Percentiles rank a stretch among this genome's conserved stretches.
phyloP scores from a whole-genome alignment of 2,113 vertebrate genomes.

The Caretta caretta region DNA sequence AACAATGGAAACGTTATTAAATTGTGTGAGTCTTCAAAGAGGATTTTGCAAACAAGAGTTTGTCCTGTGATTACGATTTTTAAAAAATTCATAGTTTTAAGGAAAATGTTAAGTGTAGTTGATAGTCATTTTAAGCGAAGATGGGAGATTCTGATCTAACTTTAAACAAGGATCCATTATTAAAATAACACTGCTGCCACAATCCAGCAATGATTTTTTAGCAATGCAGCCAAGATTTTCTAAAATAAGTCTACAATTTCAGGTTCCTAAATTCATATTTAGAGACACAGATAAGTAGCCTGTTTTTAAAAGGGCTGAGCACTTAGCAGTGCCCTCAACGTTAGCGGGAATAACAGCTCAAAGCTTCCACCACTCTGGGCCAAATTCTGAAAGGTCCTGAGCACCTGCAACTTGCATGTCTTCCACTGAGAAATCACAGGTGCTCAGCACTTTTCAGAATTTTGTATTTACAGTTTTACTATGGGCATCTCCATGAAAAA shows the following conservation, averaged over 20 bases:
- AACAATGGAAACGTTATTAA: neutral
- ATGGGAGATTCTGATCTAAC: neutral
- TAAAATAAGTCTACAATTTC: neutral
- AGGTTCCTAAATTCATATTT: neutral
- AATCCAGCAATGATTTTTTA: neutral
- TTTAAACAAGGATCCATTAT: neutral
- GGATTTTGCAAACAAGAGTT: neutral
- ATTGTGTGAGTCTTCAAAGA: neutral
- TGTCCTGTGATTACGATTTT: neutral
- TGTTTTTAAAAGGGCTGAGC: neutral
- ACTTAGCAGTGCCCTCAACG: neutral
- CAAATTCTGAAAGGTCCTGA: neutral
- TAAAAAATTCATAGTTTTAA: neutral
- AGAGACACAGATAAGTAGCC: neutral
- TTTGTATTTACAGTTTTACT: neutral
- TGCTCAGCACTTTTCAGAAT: neutral
- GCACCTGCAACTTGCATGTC: neutral
- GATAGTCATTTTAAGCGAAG: neutral
- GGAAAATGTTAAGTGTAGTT: neutral
- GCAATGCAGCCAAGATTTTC: neutral
- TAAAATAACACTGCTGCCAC: neutral
- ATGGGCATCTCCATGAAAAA: neutral
- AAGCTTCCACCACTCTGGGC: neutral
- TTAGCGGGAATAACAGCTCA: neutral
- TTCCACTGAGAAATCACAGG: neutral